Evolutionary conservation across 2,888 invertebrate genomes (phyloP).

Genomic region (Tipula confusa): DNA sequence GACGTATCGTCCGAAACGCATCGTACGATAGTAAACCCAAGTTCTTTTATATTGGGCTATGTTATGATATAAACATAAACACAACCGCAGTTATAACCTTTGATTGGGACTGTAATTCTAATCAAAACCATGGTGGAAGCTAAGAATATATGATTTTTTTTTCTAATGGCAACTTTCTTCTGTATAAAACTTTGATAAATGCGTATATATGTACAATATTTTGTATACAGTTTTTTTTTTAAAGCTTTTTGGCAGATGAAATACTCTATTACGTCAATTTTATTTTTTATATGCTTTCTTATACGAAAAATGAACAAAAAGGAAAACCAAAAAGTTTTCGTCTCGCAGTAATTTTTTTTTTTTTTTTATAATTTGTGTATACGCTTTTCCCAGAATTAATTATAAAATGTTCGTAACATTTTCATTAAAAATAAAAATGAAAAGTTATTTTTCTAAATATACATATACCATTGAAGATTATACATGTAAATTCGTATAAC

Average conservation of each 20-base stretch:
- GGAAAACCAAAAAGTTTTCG: background rate
- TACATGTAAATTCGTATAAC: background rate
- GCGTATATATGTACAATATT: background rate
- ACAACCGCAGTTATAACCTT: too few relatives aligned
- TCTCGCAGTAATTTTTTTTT: background rate
- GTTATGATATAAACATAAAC: too few relatives aligned
- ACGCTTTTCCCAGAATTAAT: background rate
- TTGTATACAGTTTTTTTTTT: background rate
- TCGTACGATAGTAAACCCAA: too few relatives aligned
- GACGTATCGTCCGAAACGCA: too few relatives aligned
- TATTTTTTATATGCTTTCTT: background rate
- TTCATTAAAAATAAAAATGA: background rate
- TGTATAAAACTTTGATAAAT: too few relatives aligned
- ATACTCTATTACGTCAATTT: background rate
- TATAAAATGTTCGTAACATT: background rate
- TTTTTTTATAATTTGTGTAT: background rate
- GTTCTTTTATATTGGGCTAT: too few relatives aligned
- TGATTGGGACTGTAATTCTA: background rate
- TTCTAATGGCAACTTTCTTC: too few relatives aligned
- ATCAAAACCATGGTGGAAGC: too few relatives aligned
- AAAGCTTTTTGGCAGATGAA: background rate
- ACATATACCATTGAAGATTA: too few relatives aligned
- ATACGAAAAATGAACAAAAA: background rate
- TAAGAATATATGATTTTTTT: too few relatives aligned
- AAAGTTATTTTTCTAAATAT: background rate